Evolutionary conservation across 2,113 vertebrate species (phyloP).

Genomic region (Paraplagusia blochii): DNA sequence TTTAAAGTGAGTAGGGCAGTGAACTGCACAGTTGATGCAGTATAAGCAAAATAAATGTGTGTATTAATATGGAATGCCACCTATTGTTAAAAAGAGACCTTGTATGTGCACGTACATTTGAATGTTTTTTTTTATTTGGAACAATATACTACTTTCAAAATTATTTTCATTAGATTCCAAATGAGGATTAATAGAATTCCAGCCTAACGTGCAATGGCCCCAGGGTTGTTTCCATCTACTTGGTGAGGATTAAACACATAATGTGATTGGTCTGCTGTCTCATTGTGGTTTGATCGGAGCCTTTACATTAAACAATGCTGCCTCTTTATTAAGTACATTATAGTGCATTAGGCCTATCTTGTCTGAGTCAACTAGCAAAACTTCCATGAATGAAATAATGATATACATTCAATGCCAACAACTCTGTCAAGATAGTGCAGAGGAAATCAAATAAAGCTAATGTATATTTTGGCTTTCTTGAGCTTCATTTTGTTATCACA

Average conservation of each 20-base stretch:
- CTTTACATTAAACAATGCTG: conserved; percentile 6
- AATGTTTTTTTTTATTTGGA: too few relatives aligned
- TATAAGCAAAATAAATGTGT: too few relatives aligned
- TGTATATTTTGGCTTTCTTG: conserved; percentile 66
- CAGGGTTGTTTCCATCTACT: too few relatives aligned
- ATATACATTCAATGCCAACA: conserved; percentile 38
- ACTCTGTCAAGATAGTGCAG: conserved; percentile 54
- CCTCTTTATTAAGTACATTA: conserved; percentile 6
- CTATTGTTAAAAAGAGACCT: too few relatives aligned
- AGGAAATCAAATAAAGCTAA: conserved; percentile 70
- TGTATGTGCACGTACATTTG: too few relatives aligned
- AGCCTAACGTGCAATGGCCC: too few relatives aligned
- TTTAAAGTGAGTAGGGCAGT: too few relatives aligned
- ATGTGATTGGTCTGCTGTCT: conserved; percentile 1
- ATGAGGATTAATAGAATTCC: too few relatives aligned
- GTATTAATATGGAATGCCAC: too few relatives aligned
- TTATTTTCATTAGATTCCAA: too few relatives aligned
- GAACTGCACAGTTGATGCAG: too few relatives aligned
- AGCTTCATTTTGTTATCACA: conserved; percentile 64
- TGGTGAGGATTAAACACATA: not conserved
- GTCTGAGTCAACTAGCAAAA: conserved; percentile 1
- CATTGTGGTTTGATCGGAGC: not conserved
- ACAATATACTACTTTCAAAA: too few relatives aligned
- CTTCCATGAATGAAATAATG: conserved; percentile 33
- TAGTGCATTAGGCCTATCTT: conserved; percentile 11